These are phyloP conservation scores for Maccullochella peelii DNA, from an alignment of 2,113 vertebrate species.

Conservation along the genomic window DNA sequence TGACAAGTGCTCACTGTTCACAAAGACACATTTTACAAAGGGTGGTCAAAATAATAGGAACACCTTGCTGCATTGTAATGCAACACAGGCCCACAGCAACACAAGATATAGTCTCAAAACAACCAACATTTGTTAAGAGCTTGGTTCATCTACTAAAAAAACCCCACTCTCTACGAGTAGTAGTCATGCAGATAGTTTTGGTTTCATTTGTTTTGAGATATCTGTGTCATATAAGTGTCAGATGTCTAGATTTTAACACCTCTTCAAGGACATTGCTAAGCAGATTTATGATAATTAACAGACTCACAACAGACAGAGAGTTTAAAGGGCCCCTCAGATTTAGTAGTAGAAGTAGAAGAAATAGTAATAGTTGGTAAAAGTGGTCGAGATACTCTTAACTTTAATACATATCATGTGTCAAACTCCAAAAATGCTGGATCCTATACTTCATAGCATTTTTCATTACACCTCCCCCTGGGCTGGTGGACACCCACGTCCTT, in stretches of 20 bases:
- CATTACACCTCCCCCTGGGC: background rate
- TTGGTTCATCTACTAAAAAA: background rate
- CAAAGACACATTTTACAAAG: background rate
- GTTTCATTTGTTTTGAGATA: background rate
- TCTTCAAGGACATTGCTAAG: background rate
- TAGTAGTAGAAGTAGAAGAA: too few relatives aligned
- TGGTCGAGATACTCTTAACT: too few relatives aligned
- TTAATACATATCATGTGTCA: background rate
- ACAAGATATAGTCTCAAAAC: background rate
- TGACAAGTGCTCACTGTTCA: background rate
- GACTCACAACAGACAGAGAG: background rate
- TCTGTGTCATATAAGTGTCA: background rate
- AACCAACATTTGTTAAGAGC: background rate
- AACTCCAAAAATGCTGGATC: background rate
- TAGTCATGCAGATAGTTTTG: background rate
- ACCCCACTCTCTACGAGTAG: background rate
- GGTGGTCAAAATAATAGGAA: slow-evolving; percentile 7
- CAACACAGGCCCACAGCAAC: background rate
- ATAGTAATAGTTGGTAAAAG: background rate
- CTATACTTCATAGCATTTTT: background rate
- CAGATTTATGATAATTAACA: background rate
- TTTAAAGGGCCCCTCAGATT: background rate
- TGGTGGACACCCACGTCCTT: too few relatives aligned
- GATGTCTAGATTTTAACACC: background rate
- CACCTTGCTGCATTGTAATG: background rate